Base-by-base conservation (phyloP, 2,113 vertebrate genomes). In the Ceratotherium simum region DNA sequence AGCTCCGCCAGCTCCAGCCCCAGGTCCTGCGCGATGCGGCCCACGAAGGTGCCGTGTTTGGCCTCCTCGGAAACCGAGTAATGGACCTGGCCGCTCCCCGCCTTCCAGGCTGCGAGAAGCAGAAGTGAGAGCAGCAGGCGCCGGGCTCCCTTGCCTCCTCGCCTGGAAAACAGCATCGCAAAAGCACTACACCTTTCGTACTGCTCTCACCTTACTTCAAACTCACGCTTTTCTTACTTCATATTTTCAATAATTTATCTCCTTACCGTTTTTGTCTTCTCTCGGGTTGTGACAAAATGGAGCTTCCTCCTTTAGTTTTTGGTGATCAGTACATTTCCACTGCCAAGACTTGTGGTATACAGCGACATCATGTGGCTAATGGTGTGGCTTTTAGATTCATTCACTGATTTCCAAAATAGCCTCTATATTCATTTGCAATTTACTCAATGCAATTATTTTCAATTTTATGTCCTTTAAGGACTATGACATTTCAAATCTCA, bases 41-140 rank as follows among this genome's bases (percentile, higher is more conserved):
- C 98, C 72, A 99, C 98, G 83, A 99, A 98, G 31, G 98, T 98
- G 70, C 98, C 98, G 87, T 98, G 98, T 78, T 97, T 96, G 87
- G 98, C 97, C 96, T 99, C 99, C 94, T 97, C 99, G 0, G 98
- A 98, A 51, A 99, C 98, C 1, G 99, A 99, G 90, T 99, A 99
- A 46, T 82, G 97, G 29, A 98, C 81, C 95, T 98, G 98, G 21
- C 97, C 48, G 8, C 80, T 96, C 20, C 96, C 96, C 0, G 87
- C 7, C 67, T 92, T 25, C 91, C 97, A 97, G 85, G 39, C 23
- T 58, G 81, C 9, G 1, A 95, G n/a, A 6, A 98, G 58, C 21
- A 98, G 86, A 85, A 98, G 20, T 0, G 9, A 91, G 14, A 95
- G 75, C 75, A 96, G 79, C 94, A 97, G 80, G 7, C 60, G 62